A percentile compares a stretch with the other conserved stretches of the same genome.
Evolutionary conservation across 2,888 invertebrate species (phyloP).

Genomic region (Calephelis perditalis): DNA sequence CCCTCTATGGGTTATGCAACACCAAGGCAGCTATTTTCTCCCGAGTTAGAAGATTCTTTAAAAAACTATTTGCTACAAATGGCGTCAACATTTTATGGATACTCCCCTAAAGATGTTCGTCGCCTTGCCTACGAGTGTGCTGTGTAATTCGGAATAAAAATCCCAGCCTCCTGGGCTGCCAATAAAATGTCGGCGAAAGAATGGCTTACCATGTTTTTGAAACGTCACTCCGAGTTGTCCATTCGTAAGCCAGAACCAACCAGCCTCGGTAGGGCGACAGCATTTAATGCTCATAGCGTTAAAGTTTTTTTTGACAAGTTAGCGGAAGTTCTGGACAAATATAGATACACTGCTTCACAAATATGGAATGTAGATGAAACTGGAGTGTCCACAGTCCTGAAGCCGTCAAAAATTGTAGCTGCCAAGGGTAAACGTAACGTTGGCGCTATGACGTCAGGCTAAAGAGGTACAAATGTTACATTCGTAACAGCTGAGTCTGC

Average conservation of each 20-base stretch:
- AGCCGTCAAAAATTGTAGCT: constrained; percentile 34
- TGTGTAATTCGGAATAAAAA: neutral
- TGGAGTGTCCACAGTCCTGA: constrained; percentile 33
- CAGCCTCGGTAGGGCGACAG: constrained; percentile 31
- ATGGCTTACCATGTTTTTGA: constrained; percentile 33
- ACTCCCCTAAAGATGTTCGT: constrained; percentile 2
- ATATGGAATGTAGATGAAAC: constrained; percentile 35
- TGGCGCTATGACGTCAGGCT: no score
- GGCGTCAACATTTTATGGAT: neutral
- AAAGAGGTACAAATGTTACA: no score
- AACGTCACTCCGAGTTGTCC: constrained; percentile 32
- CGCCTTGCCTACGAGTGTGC: constrained; percentile 2
- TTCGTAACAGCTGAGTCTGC: constrained; percentile 30
- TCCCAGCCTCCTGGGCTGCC: constrained; percentile 10
- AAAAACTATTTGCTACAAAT: neutral
- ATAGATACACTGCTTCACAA: constrained; percentile 26
- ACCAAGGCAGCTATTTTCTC: neutral
- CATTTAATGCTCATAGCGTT: constrained; percentile 29
- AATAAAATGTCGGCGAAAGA: constrained; percentile 31
- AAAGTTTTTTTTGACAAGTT: constrained; percentile 34
- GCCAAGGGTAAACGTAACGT: constrained; percentile 33
- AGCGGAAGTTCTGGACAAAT: constrained; percentile 30
- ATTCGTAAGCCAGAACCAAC: constrained; percentile 35
- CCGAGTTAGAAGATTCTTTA: neutral
- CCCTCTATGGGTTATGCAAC: constrained; percentile 2